Evolutionary conservation across 2,113 vertebrate species (phyloP), one percentile per base, ranked within the genome.

Genomic region (Dinomys branickii): DNA sequence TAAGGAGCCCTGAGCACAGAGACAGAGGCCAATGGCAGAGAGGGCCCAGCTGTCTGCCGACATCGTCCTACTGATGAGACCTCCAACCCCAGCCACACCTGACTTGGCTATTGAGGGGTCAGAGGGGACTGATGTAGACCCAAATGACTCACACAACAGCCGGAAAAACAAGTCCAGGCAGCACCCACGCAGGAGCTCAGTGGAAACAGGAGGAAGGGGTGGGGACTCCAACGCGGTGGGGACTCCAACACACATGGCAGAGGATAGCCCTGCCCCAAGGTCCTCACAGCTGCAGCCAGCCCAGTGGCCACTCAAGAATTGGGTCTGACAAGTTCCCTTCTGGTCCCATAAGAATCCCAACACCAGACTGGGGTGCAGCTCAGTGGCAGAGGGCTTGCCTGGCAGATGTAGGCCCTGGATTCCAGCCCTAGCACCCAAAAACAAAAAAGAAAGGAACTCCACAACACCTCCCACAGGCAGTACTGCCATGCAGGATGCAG

Each of bases 21-120:
- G 30, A 22, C 59, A 0, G 3, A 52, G 1, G 54, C 56, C 17
- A 16, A 19, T 1, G 50, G 63, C 50, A 41, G n/a, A 28, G 61
- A 54, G 47, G 14, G 5, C 24, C 12, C 0, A 1, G 61, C n/a
- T 7, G 2, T 63, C 47, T 54, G 5, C 41, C 54, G 5, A 52
- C 16, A 61, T 0, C 7, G 1, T 0, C 0, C 54, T 11, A 28
- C 41, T 7, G 26, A 24, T 6, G 47, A 80, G 73, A 7, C 20
- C 41, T 52, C 4, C 4, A n/a, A 47, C 20, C 56, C 17, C 10
- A 28, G 65, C 65, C 33, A 8, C 3, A 56, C 1, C 41, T 47
- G 9, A 41, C 44, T 8, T 13, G 33, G 41, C 41, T 47, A 9
- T n/a, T 17, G 16, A 47, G 50, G 35, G n/a, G 17, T 28, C 75